Percentiles rank a stretch among this genome's conserved stretches.
Evolutionary conservation across 23 tunicate species (phyloP).

Genomic region (Corella eumyota): DNA sequence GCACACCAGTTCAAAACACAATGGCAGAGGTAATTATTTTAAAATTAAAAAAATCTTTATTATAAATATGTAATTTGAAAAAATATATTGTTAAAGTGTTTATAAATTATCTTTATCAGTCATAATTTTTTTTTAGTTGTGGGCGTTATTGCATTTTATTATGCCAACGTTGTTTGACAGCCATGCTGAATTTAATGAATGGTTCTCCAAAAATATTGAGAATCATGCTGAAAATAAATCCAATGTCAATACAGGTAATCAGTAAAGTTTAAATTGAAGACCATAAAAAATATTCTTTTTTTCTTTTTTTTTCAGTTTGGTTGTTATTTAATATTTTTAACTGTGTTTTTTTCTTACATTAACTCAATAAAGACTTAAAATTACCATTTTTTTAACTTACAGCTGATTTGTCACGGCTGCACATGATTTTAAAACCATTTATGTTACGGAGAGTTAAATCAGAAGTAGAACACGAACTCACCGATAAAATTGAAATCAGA

Average conservation of each 20-base stretch:
- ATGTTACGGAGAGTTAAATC: slow-evolving; percentile 63
- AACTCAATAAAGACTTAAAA: too few relatives aligned
- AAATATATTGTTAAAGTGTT: background rate
- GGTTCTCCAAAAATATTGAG: slow-evolving; percentile 87
- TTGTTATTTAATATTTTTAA: too few relatives aligned
- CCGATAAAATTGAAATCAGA: slow-evolving; percentile 65
- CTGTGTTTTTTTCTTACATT: too few relatives aligned
- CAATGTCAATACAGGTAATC: slow-evolving; percentile 43
- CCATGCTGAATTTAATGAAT: slow-evolving; percentile 75
- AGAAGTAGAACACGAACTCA: slow-evolving; percentile 75
- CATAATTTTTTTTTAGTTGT: slow-evolving; percentile 16
- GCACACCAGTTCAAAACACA: slow-evolving; percentile 78
- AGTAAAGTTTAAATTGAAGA: background rate
- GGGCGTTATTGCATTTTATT: slow-evolving; percentile 80
- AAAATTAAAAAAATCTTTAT: too few relatives aligned
- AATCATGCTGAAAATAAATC: slow-evolving; percentile 62
- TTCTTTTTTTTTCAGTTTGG: background rate
- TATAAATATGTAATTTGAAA: background rate
- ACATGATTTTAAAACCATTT: slow-evolving; percentile 68
- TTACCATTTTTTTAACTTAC: background rate
- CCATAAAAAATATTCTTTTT: background rate
- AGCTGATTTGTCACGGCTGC: slow-evolving; percentile 57
- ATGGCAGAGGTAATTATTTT: slow-evolving; percentile 60
- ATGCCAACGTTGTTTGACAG: slow-evolving; percentile 82
- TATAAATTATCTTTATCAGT: background rate